phyloP scores from a whole-genome alignment of 2,797 vertebrate genomes.

The Carcharodon carcharias region DNA sequence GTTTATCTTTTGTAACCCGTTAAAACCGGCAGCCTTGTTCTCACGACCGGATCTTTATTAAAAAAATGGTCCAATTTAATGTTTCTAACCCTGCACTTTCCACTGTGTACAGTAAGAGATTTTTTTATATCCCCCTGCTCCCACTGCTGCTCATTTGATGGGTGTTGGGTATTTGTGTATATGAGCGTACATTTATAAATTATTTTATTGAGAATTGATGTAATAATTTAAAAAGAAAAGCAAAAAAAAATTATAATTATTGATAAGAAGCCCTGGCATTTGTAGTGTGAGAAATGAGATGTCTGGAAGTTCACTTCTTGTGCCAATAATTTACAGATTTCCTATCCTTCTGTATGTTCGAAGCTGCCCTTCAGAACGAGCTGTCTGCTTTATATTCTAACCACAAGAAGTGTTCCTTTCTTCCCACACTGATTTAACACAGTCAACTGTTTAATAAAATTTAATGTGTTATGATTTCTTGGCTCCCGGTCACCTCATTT shows the following conservation, averaged over 20 bases:
- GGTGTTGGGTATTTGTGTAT: background rate
- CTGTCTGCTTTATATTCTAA: background rate
- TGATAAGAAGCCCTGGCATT: background rate
- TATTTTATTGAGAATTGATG: constrained; percentile 32
- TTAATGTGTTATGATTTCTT: background rate
- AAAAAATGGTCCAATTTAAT: too few relatives aligned
- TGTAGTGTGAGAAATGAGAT: background rate
- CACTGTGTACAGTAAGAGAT: background rate
- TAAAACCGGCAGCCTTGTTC: background rate
- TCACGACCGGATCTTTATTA: background rate
- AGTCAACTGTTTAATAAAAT: constrained; percentile 5
- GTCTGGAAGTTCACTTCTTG: background rate
- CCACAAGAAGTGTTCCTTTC: background rate
- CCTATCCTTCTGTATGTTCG: background rate
- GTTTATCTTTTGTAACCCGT: background rate
- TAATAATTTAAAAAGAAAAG: background rate
- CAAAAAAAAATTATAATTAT: background rate
- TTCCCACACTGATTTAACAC: background rate
- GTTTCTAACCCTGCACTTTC: background rate
- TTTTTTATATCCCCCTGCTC: background rate
- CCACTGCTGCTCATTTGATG: background rate
- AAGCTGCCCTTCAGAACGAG: background rate
- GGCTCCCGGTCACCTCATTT: background rate
- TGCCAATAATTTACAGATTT: background rate
- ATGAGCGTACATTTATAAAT: constrained; percentile 22